phyloP scores from a whole-genome alignment of 2,113 vertebrate genomes.

The Dendrocopos noguchii region DNA sequence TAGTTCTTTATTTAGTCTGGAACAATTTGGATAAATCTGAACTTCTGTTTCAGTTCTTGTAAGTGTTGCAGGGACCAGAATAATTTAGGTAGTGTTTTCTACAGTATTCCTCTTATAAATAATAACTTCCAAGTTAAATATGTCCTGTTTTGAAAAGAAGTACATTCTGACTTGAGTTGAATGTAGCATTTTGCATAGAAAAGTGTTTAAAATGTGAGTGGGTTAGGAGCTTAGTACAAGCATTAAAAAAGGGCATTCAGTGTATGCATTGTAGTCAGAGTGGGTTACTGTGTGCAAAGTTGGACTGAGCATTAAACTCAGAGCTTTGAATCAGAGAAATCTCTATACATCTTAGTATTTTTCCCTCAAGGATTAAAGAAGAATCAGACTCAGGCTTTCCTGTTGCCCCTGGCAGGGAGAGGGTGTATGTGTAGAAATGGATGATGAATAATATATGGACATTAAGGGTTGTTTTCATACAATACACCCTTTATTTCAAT shows the following conservation, averaged over 20 bases:
- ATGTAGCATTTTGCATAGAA: not conserved
- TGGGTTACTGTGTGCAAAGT: not conserved
- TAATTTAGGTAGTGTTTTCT: not conserved
- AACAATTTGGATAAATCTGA: not conserved
- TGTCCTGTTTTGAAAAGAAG: not conserved
- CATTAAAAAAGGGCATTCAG: not conserved
- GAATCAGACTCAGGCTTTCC: not conserved
- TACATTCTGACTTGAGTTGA: not conserved
- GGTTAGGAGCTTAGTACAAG: not conserved
- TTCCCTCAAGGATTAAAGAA: not conserved
- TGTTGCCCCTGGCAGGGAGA: accelerated
- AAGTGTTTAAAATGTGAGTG: not conserved
- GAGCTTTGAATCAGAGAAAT: not conserved
- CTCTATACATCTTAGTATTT: not conserved
- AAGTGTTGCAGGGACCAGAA: not conserved
- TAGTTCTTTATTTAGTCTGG: not conserved
- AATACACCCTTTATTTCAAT: not conserved
- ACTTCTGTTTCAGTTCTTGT: not conserved
- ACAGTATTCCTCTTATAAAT: not conserved
- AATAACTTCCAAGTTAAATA: not conserved
- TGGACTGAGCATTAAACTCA: accelerated
- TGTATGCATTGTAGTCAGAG: not conserved
- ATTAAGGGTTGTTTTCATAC: not conserved
- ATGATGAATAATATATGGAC: not conserved
- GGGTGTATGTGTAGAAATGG: not conserved